Percentiles rank a stretch among this genome's conserved stretches.
phyloP scores from a whole-genome alignment of 2,797 vertebrate genomes.

The Neosalanx taihuensis region DNA sequence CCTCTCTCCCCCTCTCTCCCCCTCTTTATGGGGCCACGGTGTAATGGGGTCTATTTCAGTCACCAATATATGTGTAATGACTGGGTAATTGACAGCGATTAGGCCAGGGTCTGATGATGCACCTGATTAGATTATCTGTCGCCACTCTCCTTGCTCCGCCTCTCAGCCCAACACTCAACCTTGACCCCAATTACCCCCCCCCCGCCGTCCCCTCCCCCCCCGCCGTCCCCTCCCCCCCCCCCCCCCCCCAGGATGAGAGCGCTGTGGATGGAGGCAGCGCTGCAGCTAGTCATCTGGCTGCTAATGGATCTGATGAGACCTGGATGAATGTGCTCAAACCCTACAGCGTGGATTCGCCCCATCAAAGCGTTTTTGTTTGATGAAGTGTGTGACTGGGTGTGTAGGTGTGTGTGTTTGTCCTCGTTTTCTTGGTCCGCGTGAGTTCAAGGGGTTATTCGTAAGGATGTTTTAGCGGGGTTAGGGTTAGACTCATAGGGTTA shows the following conservation, averaged over 20 bases:
- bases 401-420: background rate
- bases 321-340: constrained; percentile 62
- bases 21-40: constrained; percentile 31
- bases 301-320: constrained; percentile 70
- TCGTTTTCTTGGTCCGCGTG: background rate
- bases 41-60: constrained; percentile 60
- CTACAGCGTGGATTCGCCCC: constrained; percentile 28
- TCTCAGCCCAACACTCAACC: constrained; percentile 71
- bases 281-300: constrained; percentile 60
- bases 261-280: constrained; percentile 53
- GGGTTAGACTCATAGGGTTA: too few relatives aligned
- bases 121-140: constrained; percentile 75
- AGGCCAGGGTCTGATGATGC: constrained; percentile 66
- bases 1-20: constrained; percentile 37
- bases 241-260: constrained; percentile 61
- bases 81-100: constrained; percentile 73
- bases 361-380: constrained; percentile 29
- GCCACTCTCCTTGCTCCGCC: constrained; percentile 58
- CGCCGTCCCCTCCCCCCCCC: constrained; percentile 49
- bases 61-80: constrained; percentile 66
- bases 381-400: background rate
- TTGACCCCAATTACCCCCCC: constrained; percentile 76
- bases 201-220: constrained; percentile 46
- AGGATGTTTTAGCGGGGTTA: too few relatives aligned
- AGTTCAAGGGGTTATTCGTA: too few relatives aligned